Evolutionary conservation across 2,888 invertebrate species (phyloP).

Genomic region (Thera britannica): DNA sequence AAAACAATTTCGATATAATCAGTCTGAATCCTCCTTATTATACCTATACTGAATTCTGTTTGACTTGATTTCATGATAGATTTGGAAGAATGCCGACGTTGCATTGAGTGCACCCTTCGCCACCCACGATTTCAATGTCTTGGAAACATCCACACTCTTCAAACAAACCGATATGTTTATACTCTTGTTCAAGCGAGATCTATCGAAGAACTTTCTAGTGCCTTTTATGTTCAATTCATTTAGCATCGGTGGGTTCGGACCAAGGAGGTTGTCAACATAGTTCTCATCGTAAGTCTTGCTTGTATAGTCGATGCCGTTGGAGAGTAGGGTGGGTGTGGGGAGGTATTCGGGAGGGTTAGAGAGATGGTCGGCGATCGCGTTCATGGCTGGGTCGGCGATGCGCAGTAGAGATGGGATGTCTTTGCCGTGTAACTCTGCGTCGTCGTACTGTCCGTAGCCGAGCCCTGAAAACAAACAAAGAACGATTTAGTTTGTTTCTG

Average conservation of each 20-base stretch:
- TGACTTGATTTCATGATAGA: constrained; percentile 62
- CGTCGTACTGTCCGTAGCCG: constrained; percentile 61
- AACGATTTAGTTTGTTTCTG: no score
- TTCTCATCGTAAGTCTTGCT: constrained; percentile 56
- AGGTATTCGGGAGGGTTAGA: constrained; percentile 55
- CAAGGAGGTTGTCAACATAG: constrained; percentile 62
- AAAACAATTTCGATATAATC: background rate
- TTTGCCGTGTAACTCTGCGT: constrained; percentile 60
- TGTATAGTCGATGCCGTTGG: constrained; percentile 69
- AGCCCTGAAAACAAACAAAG: constrained; percentile 53
- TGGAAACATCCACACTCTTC: constrained; percentile 60
- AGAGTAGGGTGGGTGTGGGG: constrained; percentile 55
- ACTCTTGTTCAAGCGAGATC: constrained; percentile 50
- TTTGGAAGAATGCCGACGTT: constrained; percentile 61
- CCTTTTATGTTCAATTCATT: constrained; percentile 58
- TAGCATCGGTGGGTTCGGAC: constrained; percentile 65
- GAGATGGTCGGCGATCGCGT: constrained; percentile 55
- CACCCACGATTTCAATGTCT: constrained; percentile 60
- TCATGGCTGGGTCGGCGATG: constrained; percentile 53
- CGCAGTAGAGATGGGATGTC: constrained; percentile 64
- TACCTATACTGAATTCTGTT: constrained; percentile 57
- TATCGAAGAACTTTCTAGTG: constrained; percentile 56
- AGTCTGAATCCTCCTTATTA: constrained; percentile 45
- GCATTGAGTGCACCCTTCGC: constrained; percentile 57
- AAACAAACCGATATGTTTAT: constrained; percentile 58